These are phyloP conservation scores for Phaethon lepturus DNA, from an alignment of 2,113 vertebrate species.

Conservation along the genomic window DNA sequence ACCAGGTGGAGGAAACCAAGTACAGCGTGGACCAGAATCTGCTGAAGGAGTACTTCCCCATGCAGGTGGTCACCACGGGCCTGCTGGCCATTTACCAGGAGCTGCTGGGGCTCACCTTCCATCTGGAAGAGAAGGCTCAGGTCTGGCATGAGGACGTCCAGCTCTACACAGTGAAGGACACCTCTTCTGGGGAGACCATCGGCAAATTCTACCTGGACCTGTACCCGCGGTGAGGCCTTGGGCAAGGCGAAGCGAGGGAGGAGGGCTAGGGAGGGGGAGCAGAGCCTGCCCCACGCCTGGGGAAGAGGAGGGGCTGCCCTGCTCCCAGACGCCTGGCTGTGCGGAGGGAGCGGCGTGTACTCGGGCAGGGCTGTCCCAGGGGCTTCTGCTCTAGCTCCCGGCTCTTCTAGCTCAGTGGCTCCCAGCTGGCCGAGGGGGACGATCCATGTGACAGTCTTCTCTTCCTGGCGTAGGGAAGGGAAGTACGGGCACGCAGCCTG, in stretches of 20 bases:
- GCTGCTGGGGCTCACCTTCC: slow-evolving; percentile 89
- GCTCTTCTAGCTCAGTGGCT: accelerated
- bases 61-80: slow-evolving; percentile 94
- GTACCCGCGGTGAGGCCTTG: slow-evolving; percentile 84
- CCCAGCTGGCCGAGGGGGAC: accelerated
- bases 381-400: background rate
- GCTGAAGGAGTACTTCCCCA: slow-evolving; percentile 96
- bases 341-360: accelerated
- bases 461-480: slow-evolving; percentile 82
- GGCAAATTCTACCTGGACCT: slow-evolving; percentile 98
- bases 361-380: too few relatives aligned
- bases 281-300: accelerated
- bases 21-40: slow-evolving; percentile 95
- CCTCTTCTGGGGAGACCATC: slow-evolving; percentile 71
- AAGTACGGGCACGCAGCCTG: slow-evolving; percentile 97
- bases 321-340: accelerated
- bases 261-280: background rate
- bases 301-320: background rate
- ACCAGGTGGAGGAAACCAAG: slow-evolving; percentile 95
- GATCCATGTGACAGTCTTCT: background rate
- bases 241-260: accelerated
- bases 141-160: slow-evolving; percentile 94
- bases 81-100: slow-evolving; percentile 95
- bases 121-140: slow-evolving; percentile 79
- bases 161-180: slow-evolving; percentile 87